phyloP scores from a whole-genome alignment of 92 coral and sea anemone genomes.

The Anthopleura xanthogrammica region DNA sequence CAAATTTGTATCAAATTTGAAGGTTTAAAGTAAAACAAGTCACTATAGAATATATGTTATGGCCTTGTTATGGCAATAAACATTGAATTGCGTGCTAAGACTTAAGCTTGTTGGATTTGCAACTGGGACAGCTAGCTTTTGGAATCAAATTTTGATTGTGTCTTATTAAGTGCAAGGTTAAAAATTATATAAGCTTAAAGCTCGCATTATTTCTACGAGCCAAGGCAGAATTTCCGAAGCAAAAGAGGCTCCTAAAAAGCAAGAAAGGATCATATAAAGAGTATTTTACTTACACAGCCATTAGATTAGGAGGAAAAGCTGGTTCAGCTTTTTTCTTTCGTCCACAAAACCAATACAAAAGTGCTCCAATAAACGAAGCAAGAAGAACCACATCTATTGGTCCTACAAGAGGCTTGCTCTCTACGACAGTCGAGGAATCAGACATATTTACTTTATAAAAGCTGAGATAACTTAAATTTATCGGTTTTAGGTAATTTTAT shows the following conservation, averaged over 20 bases:
- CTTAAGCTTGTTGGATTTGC: no score
- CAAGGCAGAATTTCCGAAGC: not conserved
- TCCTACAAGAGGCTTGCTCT: constrained; percentile 73
- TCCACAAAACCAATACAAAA: constrained; percentile 92
- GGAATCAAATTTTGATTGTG: not conserved
- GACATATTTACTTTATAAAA: not conserved
- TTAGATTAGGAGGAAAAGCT: constrained; percentile 59
- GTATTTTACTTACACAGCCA: constrained; percentile 66
- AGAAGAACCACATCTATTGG: constrained; percentile 80
- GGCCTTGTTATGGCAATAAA: no score
- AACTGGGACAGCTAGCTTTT: not conserved
- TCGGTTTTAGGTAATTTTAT: not conserved
- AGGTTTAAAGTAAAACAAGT: no score
- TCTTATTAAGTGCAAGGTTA: not conserved
- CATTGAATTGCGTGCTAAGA: no score
- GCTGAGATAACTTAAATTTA: no score
- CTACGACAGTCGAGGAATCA: constrained; percentile 50
- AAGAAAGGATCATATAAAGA: not conserved
- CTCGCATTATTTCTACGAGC: not conserved
- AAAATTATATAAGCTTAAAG: not conserved
- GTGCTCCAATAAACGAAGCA: constrained; percentile 83
- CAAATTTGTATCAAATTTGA: no score
- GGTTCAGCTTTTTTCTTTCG: constrained; percentile 69
- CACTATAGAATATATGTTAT: no score
- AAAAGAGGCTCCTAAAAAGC: not conserved